Evolutionary conservation across 2,797 vertebrate genomes (phyloP).

Genomic region (Ctenosaura bakeri): DNA sequence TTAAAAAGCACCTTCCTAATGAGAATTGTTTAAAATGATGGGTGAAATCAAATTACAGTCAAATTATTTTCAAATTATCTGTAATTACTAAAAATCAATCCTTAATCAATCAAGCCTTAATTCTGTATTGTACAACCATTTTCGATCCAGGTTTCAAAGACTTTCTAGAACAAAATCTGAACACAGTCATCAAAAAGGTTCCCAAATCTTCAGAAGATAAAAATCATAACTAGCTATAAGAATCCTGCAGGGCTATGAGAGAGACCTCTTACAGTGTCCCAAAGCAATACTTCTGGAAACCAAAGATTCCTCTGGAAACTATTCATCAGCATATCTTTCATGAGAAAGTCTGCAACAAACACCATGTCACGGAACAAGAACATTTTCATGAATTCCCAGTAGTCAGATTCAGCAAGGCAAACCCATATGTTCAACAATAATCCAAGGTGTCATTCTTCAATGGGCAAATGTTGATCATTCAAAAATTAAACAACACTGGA

Average conservation of each 20-base stretch:
- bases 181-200: background rate
- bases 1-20: background rate
- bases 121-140: background rate
- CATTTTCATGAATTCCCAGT: no score
- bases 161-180: background rate
- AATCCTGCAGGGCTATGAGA: background rate
- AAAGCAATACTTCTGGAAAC: background rate
- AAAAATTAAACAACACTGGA: background rate
- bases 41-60: fast-evolving
- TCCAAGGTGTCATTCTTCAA: background rate
- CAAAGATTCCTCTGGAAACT: constrained; percentile 1
- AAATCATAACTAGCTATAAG: background rate
- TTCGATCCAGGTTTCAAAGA: background rate
- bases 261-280: background rate
- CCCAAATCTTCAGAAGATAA: constrained; percentile 4
- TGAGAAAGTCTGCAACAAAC: background rate
- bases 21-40: background rate
- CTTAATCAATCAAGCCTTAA: fast-evolving
- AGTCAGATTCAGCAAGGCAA: background rate
- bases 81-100: fast-evolving
- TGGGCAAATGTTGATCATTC: background rate
- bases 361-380: background rate
- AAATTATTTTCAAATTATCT: fast-evolving
- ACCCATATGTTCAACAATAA: background rate
- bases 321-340: background rate